phyloP scores from a whole-genome alignment of 2,888 invertebrate species.

The Coleophora deauratella region DNA sequence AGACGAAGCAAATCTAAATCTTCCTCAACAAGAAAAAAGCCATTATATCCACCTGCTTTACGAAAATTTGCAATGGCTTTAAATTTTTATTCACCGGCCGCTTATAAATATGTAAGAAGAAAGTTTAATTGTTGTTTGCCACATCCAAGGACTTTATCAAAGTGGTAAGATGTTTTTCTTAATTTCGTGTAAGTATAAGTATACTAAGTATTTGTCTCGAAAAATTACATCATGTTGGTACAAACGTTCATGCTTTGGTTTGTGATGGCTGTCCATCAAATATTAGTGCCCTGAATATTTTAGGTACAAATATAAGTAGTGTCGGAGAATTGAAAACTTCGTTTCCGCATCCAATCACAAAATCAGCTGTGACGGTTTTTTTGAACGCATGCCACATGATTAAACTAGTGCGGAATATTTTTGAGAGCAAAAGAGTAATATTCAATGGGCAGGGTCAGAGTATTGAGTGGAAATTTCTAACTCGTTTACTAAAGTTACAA shows the following conservation, averaged over 20 bases:
- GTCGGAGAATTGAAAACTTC: neutral
- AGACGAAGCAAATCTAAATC: neutral
- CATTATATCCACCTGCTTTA: neutral
- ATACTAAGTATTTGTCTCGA: neutral
- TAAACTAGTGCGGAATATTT: neutral
- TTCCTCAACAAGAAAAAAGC: too few relatives aligned
- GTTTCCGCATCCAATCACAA: neutral
- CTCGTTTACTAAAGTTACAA: neutral
- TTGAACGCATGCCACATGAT: neutral
- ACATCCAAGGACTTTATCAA: slow-evolving; percentile 18
- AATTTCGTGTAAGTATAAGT: slow-evolving; percentile 25
- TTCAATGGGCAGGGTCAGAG: neutral
- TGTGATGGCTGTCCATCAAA: neutral
- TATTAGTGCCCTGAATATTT: neutral
- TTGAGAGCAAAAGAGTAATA: neutral
- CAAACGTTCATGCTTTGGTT: neutral
- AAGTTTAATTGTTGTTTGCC: neutral
- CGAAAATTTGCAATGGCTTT: slow-evolving; percentile 1
- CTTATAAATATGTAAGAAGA: slow-evolving; percentile 1
- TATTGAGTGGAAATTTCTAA: neutral
- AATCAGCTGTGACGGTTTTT: neutral
- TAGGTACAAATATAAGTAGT: neutral
- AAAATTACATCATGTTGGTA: neutral
- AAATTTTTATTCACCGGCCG: neutral
- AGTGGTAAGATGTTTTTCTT: slow-evolving; percentile 20